Evolutionary conservation across 2,113 vertebrate genomes (phyloP).

Genomic region (Mugil cephalus): DNA sequence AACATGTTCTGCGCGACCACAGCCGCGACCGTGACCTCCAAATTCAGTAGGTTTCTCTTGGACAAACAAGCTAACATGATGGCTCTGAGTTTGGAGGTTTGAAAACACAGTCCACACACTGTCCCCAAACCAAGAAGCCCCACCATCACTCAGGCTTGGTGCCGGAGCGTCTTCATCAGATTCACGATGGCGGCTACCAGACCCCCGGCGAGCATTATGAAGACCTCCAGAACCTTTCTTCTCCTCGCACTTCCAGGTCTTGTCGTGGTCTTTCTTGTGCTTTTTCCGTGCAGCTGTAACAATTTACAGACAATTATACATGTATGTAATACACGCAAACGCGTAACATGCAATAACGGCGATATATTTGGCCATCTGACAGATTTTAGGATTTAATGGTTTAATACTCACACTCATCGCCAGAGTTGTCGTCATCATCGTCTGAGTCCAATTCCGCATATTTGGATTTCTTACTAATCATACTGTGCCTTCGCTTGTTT

Average conservation of each 20-base stretch:
- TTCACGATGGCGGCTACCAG: slow-evolving; percentile 84
- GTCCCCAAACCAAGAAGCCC: background rate
- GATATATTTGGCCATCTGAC: too few relatives aligned
- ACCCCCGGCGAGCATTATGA: slow-evolving; percentile 73
- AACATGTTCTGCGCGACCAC: too few relatives aligned
- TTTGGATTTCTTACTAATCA: slow-evolving; percentile 93
- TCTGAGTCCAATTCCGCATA: slow-evolving; percentile 92
- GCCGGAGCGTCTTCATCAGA: slow-evolving; percentile 87
- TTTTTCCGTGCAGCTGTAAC: slow-evolving; percentile 90
- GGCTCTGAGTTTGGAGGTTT: too few relatives aligned
- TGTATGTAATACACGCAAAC: too few relatives aligned
- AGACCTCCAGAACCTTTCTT: slow-evolving; percentile 82
- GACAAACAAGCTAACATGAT: too few relatives aligned
- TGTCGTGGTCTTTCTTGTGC: slow-evolving; percentile 88
- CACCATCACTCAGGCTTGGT: slow-evolving; percentile 90
- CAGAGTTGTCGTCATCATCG: slow-evolving; percentile 81
- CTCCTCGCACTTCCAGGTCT: slow-evolving; percentile 89
- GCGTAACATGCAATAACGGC: too few relatives aligned
- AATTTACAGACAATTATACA: background rate
- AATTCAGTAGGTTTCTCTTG: too few relatives aligned
- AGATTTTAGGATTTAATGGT: background rate
- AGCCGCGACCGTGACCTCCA: too few relatives aligned
- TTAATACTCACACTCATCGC: slow-evolving; percentile 88
- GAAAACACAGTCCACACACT: background rate
- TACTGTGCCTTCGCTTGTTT: slow-evolving; percentile 94